Conservation (phyloP, 2,797 vertebrate species). For the Vultur gryphus region DNA sequence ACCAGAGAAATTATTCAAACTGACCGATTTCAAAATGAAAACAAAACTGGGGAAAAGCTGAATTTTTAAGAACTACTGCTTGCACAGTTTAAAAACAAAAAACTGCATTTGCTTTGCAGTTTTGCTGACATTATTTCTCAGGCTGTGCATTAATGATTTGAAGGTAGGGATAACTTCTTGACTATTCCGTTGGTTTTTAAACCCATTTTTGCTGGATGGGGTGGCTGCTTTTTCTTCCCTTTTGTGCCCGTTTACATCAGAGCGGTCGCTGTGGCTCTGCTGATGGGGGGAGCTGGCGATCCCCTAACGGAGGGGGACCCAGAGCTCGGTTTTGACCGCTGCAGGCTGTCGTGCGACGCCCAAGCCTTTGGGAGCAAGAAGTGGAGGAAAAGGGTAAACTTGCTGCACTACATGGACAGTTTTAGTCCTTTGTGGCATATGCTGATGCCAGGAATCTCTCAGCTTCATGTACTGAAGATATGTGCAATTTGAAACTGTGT, state of each 20-base stretch:
- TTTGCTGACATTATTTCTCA: not conserved
- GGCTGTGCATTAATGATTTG: not conserved
- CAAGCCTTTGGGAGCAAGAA: not conserved
- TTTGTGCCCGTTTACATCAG: not conserved
- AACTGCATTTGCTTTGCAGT: not conserved
- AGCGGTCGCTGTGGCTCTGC: accelerated
- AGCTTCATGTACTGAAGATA: not conserved
- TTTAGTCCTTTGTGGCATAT: not conserved
- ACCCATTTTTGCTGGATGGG: accelerated
- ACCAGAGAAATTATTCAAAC: not conserved
- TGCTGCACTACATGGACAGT: not conserved
- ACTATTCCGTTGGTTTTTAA: not conserved
- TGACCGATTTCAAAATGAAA: slow-evolving; percentile 18
- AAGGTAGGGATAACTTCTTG: not conserved
- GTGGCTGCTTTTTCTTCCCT: not conserved
- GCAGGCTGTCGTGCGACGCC: accelerated
- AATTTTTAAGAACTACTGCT: not conserved
- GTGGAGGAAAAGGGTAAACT: not conserved
- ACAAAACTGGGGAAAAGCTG: not conserved
- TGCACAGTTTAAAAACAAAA: not conserved
- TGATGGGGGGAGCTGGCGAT: not conserved
- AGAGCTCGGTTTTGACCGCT: not conserved
- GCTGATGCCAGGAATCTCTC: not conserved
- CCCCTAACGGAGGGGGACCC: accelerated
- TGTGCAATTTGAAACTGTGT: accelerated